A percentile compares a stretch with the other conserved stretches of the same genome.
Evolutionary conservation across 2,888 invertebrate species (phyloP).

Genomic region (Andricus curvator): DNA sequence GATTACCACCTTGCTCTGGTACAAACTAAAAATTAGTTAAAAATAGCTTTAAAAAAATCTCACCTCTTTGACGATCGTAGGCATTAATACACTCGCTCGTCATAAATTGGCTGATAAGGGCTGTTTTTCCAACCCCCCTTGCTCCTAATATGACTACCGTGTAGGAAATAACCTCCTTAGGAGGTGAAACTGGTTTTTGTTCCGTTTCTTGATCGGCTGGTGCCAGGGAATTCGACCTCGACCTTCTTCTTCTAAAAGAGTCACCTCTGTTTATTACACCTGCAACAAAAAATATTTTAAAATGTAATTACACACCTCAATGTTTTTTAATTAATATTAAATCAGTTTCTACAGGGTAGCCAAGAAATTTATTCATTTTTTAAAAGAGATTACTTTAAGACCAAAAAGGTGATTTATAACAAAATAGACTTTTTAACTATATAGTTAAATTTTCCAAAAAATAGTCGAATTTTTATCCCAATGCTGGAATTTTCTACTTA

Average conservation of each 20-base stretch:
- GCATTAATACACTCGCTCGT: conserved; percentile 97
- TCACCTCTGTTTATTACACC: conserved; percentile 97
- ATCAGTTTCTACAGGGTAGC: too few species aligned
- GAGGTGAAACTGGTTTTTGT: conserved; percentile 68
- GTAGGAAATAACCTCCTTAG: conserved; percentile 79
- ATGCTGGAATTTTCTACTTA: too few species aligned
- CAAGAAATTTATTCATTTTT: too few species aligned
- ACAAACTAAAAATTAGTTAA: too few species aligned
- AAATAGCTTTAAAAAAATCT: conserved; percentile 55
- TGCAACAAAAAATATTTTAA: conserved; percentile 74
- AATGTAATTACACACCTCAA: too few species aligned
- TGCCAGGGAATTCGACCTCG: conserved; percentile 90
- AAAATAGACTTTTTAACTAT: too few species aligned
- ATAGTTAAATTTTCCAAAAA: too few species aligned
- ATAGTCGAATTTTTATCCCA: too few species aligned
- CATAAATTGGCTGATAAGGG: conserved; percentile 86
- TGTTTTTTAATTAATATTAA: too few species aligned
- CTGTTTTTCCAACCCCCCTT: conserved; percentile 81
- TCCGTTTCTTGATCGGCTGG: conserved; percentile 77
- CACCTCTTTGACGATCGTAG: conserved; percentile 92
- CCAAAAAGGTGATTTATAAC: too few species aligned
- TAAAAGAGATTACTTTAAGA: too few species aligned
- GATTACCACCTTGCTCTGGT: too few species aligned
- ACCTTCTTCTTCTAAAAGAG: conserved; percentile 91
- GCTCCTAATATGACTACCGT: conserved; percentile 82